Base-by-base conservation (phyloP, 2,888 invertebrate species). In the Drosophila lacicola region DNA sequence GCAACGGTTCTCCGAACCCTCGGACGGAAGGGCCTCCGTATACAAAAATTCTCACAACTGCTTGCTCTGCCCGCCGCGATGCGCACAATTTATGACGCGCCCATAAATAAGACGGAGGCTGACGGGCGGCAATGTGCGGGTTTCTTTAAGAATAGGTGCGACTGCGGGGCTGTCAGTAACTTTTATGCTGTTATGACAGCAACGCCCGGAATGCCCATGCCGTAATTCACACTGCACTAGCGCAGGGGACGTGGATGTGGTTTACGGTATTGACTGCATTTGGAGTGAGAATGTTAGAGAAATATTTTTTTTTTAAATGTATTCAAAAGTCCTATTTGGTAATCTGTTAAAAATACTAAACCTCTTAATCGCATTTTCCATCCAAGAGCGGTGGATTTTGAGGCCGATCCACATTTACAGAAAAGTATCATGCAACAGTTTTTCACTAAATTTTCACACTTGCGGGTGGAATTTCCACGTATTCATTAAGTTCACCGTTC, bases 71-170 rank as follows among this genome's bases (percentile, higher is more conserved):
- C 17, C 41, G 62, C 55, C 58, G 60, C 53, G 46, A 62, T 70
- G 67, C 63, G 51, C 83, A 78, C n/a, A 80, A 86, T 84, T 84
- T 77, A 77, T 73, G 56, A 60, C 45, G 39, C 50, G 21, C 47
- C 25, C 70, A 55, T 77, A 71, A 75, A 58, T 62, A 58, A 54
- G 39, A 19, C 14, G 36, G 14, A 11, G 10, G 29, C 29, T 33
- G 34, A 34, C 5, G 39, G 14, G 29, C n/a, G 42, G 34, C 55
- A 44, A 29, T 64, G 57, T 36, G 46, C 21, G 14, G 21, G 10
- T 11, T 46, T 41, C 34, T 10, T 47, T 25, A 36, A 19, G 14
- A 13, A 21, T 50, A 46, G 13, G 14, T 54, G 42, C 41, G 47
- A 19, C 42, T n/a, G 49, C 17, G 39, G 47, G 73, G 54, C 56